These are phyloP conservation scores for Pyxicephalus adspersus DNA, from an alignment of 2,113 vertebrate species.

Conservation along the genomic window DNA sequence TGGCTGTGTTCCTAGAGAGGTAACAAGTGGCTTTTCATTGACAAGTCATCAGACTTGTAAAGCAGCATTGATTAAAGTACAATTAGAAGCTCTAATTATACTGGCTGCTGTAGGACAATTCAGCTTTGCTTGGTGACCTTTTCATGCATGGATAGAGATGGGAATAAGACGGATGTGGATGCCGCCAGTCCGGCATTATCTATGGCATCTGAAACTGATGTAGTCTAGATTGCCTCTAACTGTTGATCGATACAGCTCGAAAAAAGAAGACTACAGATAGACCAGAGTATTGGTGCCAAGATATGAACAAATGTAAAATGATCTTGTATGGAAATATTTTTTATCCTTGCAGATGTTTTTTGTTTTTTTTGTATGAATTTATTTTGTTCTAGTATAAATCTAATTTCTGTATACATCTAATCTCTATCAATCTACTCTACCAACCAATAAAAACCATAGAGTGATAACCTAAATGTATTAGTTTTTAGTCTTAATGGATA, in stretches of 20 bases:
- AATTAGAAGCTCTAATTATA: constrained; percentile 18
- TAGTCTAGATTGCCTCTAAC: not conserved
- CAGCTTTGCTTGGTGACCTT: constrained; percentile 10
- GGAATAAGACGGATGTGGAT: not conserved
- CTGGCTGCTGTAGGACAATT: not conserved
- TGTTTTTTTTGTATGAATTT: too few relatives aligned
- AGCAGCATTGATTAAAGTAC: constrained; percentile 22
- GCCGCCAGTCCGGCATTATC: not conserved
- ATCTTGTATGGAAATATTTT: too few relatives aligned
- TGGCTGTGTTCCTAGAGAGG: not conserved
- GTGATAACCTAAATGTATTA: too few relatives aligned
- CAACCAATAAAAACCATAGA: too few relatives aligned
- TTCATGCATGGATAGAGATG: not conserved
- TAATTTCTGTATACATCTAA: too few relatives aligned
- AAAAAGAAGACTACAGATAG: not conserved
- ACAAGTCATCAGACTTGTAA: not conserved
- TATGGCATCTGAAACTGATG: not conserved
- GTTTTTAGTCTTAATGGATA: too few relatives aligned
- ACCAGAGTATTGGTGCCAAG: too few relatives aligned
- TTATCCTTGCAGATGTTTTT: too few relatives aligned
- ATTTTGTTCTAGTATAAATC: too few relatives aligned
- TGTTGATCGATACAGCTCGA: not conserved
- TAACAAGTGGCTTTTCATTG: constrained; percentile 26
- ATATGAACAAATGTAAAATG: too few relatives aligned
- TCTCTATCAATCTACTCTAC: too few relatives aligned